Base-by-base conservation (phyloP, 2,797 vertebrate species). In the Coranthus polyacanthus region DNA sequence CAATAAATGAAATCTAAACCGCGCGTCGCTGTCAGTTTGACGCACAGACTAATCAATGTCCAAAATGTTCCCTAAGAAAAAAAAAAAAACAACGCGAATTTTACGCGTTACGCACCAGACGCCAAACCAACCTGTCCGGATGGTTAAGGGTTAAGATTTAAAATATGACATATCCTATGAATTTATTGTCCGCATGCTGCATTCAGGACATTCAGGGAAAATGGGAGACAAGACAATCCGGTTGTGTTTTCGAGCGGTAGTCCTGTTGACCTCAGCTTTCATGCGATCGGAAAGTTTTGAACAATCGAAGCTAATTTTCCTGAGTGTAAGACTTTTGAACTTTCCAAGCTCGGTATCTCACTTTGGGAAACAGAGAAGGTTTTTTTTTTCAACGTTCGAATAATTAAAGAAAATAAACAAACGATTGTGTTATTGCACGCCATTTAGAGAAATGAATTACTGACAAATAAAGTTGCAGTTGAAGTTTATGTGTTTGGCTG, bases 61-160 rank as follows among this genome's bases (percentile, higher is more conserved):
- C 22, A 26, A 24, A 38, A 17, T 42, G 20, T 49, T 2, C 12
- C 22, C 17, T 52, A 26, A 45, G 12, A 29, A 45, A 54, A 29
- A 41, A 22, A 44, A 37, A n/a, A n/a, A n/a, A n/a, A n/a, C n/a
- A n/a, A n/a, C n/a, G 2, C 0, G 12, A 24, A n/a, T 12, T 2
- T 74, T 39, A 50, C 43, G 32, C 41, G 18, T 68, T 41, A 61
- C 64, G 71, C 49, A 56, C 20, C 20, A 17, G 53, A 60, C n/a
- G 58, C 29, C 22, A 7, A 2, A 1, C 58, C 26, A 43, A 68
- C 2, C 50, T 55, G 39, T 39, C 9, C 39, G 77, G 83, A n/a
- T 20, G 51, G 18, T 58, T 45, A 89, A 78, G 83, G 84, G 88
- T 91, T 90, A 89, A 92, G 1, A 58, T 61, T n/a, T 20, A 55